Conservation (phyloP, 1,140 invertebrate genomes). For the Drosophila repletoides region DNA sequence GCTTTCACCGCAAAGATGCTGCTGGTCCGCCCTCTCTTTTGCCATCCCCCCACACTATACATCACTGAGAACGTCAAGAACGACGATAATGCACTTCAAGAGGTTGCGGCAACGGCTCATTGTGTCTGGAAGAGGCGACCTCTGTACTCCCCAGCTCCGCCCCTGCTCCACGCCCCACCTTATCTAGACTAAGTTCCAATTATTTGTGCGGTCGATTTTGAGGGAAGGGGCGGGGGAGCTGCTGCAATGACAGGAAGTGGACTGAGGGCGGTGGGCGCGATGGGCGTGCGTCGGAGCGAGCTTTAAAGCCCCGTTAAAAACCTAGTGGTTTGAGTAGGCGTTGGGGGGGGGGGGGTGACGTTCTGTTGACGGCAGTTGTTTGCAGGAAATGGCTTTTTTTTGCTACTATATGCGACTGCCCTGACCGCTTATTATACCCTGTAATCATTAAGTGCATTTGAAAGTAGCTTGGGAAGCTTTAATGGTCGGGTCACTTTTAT, state of each 20-base stretch:
- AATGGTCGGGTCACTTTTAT: too few relatives aligned
- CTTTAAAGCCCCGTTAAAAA: conserved; percentile 53
- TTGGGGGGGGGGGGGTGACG: conserved; percentile 34
- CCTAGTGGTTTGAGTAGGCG: not conserved
- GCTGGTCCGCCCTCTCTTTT: not conserved
- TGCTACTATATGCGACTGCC: conserved; percentile 47
- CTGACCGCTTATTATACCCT: conserved; percentile 33
- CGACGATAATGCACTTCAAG: conserved; percentile 78
- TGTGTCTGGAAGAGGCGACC: conserved; percentile 56
- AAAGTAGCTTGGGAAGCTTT: too few relatives aligned
- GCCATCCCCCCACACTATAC: not conserved
- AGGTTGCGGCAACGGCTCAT: conserved; percentile 62
- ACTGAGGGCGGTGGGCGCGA: not conserved
- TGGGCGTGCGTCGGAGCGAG: conserved; percentile 4
- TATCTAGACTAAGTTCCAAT: conserved; percentile 77
- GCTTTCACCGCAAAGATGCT: conserved; percentile 64
- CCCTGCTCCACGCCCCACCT: not conserved
- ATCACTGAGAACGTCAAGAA: conserved; percentile 50
- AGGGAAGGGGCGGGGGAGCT: conserved; percentile 49
- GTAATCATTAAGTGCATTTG: conserved; percentile 15
- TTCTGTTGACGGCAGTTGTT: conserved; percentile 67
- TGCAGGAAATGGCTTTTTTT: conserved; percentile 74
- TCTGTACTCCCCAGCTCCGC: not conserved
- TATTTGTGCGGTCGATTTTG: conserved; percentile 75
- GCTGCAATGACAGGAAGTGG: conserved; percentile 31